Percentiles rank a stretch among this genome's conserved stretches.
Conservation (phyloP, 1,140 invertebrate genomes). For the Bombus breviceps region DNA sequence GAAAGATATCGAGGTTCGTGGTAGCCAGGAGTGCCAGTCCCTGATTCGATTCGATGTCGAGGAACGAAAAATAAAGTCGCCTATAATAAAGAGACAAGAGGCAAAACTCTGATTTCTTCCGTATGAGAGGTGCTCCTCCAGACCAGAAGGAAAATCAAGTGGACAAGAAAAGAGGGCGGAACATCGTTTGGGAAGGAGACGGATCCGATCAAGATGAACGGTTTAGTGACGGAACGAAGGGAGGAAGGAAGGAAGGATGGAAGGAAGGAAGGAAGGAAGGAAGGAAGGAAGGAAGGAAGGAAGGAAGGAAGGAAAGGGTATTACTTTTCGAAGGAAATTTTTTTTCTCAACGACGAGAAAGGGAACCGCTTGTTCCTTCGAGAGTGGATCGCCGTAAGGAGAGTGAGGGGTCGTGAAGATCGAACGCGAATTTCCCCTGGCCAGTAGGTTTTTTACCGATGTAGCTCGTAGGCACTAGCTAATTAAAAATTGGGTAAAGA, state of each 20-base stretch:
- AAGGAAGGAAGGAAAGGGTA: background rate
- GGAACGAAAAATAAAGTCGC: background rate
- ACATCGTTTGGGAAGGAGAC: background rate
- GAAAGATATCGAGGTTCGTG: background rate
- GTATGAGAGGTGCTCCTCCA: background rate
- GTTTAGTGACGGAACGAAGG: background rate
- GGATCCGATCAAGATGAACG: constrained; percentile 27
- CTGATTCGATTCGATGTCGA: constrained; percentile 10
- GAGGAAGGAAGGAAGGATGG: background rate
- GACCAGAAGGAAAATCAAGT: background rate
- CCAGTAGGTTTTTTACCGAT: constrained; percentile 78
- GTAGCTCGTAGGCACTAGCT: constrained; percentile 75
- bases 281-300: background rate
- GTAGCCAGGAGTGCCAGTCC: background rate
- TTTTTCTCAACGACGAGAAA: background rate
- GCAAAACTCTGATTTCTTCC: constrained; percentile 32
- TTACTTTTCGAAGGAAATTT: constrained; percentile 13
- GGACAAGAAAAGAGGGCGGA: background rate
- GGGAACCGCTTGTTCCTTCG: constrained; percentile 12
- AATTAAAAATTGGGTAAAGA: constrained; percentile 55
- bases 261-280: background rate
- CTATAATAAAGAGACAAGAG: constrained; percentile 19
- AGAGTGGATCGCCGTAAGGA: background rate
- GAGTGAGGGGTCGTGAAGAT: background rate
- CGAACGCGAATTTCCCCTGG: constrained; percentile 51